phyloP scores from a whole-genome alignment of 2,888 invertebrate species.

The Pammene fasciana region DNA sequence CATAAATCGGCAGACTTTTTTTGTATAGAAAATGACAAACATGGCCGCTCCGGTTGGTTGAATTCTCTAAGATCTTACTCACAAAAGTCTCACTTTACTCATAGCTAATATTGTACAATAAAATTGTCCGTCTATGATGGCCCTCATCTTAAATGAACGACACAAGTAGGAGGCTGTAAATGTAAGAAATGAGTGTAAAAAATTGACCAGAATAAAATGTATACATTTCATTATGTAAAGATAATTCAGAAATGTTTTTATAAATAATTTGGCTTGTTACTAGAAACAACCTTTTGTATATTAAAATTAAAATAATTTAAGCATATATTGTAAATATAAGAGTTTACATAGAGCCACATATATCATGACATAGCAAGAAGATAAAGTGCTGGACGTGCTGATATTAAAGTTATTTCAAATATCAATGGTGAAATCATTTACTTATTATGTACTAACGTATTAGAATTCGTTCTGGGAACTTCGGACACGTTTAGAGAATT shows the following conservation, averaged over 20 bases:
- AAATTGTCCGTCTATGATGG: not conserved
- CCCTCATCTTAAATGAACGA: conserved; percentile 21
- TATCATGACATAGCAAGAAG: conserved; percentile 14
- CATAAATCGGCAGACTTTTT: too few relatives aligned
- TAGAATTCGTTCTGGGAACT: not conserved
- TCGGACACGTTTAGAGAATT: too few relatives aligned
- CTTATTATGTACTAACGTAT: conserved; percentile 11
- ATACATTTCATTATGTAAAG: too few relatives aligned
- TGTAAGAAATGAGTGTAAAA: too few relatives aligned
- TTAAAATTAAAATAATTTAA: conserved; percentile 2
- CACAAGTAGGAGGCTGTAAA: conserved; percentile 26
- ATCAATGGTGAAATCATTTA: conserved; percentile 22
- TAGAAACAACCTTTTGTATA: not conserved
- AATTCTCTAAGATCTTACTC: too few relatives aligned
- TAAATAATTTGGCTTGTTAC: not conserved
- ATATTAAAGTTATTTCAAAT: conserved; percentile 23
- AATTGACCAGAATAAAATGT: too few relatives aligned
- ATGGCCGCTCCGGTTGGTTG: too few relatives aligned
- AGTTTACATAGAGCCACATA: conserved; percentile 1
- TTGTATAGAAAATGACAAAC: too few relatives aligned
- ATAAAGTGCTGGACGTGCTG: conserved; percentile 38
- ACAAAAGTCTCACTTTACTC: too few relatives aligned
- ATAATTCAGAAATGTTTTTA: not conserved
- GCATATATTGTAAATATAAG: too few relatives aligned
- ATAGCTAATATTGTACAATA: conserved; percentile 8